Conservation (phyloP, 2,888 invertebrate genomes). For the Andrena hattorfiana region DNA sequence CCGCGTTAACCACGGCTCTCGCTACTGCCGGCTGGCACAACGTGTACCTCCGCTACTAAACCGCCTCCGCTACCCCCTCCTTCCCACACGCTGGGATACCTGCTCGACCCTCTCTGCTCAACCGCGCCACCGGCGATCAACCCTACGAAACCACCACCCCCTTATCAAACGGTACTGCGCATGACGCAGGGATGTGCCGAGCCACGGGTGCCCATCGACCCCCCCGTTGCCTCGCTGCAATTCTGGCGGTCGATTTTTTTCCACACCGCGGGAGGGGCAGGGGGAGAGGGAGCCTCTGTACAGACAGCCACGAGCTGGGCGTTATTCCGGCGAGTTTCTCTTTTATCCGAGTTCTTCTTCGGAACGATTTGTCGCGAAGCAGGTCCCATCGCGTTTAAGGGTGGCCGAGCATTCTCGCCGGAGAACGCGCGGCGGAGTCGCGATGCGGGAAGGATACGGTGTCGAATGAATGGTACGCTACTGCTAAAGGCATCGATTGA, state of each 20-base stretch:
- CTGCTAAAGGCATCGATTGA: conserved; percentile 3
- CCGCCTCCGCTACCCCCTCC: conserved; percentile 47
- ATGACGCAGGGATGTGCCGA: conserved; percentile 63
- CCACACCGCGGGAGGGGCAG: not conserved
- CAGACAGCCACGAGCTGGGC: not conserved
- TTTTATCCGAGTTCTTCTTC: not conserved
- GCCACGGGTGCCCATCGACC: not conserved
- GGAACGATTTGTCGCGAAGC: not conserved
- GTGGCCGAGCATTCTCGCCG: no score
- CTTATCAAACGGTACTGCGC: conserved; percentile 42
- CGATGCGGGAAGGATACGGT: no score
- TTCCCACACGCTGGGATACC: conserved; percentile 51
- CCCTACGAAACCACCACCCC: conserved; percentile 67
- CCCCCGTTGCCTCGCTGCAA: conserved; percentile 18
- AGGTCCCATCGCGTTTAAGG: no score
- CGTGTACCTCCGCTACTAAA: conserved; percentile 83
- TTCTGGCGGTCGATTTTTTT: conserved; percentile 45
- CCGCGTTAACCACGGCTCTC: conserved; percentile 82
- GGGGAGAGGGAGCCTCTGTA: conserved; percentile 20
- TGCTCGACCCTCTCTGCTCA: conserved; percentile 50
- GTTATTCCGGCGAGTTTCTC: not conserved
- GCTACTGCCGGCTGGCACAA: conserved; percentile 84
- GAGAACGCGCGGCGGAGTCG: no score
- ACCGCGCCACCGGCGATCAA: conserved; percentile 62
- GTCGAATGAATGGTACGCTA: not conserved